Evolutionary conservation across 2,797 vertebrate genomes (phyloP), one percentile per base, ranked within the genome.

Genomic region (Anas acuta): DNA sequence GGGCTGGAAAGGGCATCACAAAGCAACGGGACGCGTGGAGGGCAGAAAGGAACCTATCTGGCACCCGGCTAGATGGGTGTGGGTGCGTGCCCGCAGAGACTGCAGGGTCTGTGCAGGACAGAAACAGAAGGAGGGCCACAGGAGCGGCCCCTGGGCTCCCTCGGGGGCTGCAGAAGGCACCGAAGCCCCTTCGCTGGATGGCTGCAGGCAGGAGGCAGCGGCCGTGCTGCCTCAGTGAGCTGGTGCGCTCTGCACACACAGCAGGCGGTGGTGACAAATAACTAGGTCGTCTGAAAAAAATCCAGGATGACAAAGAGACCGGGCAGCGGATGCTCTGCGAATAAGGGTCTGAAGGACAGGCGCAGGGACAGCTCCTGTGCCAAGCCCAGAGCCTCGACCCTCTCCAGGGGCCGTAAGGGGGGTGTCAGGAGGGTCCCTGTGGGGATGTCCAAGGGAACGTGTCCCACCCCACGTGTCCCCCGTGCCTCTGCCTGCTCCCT

Each of bases 21-120:
- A 90, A 94, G 87, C 64, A 85, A 95, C 18, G 25, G 81, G 72
- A 91, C 94, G 65, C 76, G 69, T 60, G 60, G 65, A 77, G 70
- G 86, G 54, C 20, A 84, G 84, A 85, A 53, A 69, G 71, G 90
- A 69, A 76, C 70, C 90, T 43, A 35, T 75, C 58, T 83, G 79
- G 81, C 88, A 89, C 23, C 6, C 4, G 22, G 84, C 82, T 84
- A 82, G 90, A 89, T 57, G 79, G 87, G 75, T 32, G 51, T 71
- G 81, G 76, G 43, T 18, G 43, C 58, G 39, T 1, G 2, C 56
- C 65, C n/a, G 54, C 7, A 67, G 47, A 17, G 57, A 75, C 43
- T 12, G 0, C 72, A 0, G 0, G 53, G 10, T 47, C 84, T 0
- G 6, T 39, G 74, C 35, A 10, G 49, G 80, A 39, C 2, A 51